Conservation (phyloP, 1,140 invertebrate genomes). For the Bathynomus jamesi region DNA sequence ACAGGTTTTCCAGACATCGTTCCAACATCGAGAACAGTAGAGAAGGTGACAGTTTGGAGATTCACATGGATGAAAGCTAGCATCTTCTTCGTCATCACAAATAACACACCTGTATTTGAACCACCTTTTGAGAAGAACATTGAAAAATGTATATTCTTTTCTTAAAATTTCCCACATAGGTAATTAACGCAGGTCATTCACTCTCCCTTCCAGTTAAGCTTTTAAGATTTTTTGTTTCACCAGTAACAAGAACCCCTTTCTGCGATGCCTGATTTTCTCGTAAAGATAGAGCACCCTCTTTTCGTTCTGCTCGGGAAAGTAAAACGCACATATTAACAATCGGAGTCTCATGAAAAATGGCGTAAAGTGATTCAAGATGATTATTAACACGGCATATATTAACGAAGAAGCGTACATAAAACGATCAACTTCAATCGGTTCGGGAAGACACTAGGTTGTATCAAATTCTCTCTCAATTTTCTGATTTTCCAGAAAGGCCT, state of each 20-base stretch:
- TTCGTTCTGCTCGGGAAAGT: constrained; percentile 5
- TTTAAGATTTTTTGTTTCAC: constrained; percentile 10
- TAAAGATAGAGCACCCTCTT: constrained; percentile 12
- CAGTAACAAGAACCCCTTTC: constrained; percentile 5
- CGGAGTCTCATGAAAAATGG: constrained; percentile 5
- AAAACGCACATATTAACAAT: not conserved
- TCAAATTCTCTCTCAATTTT: not conserved
- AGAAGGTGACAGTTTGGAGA: not conserved
- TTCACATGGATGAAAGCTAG: not conserved
- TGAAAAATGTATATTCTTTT: not conserved
- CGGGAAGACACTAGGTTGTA: constrained; percentile 5
- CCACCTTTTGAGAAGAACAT: not conserved
- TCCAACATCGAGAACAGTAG: constrained; percentile 10
- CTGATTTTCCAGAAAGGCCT: not conserved
- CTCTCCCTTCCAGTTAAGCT: constrained; percentile 3
- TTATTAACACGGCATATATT: not conserved
- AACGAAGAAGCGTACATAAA: not conserved
- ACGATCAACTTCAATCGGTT: not conserved
- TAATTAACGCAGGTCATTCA: not conserved
- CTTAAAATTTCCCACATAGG: constrained; percentile 6
- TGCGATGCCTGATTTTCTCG: not conserved
- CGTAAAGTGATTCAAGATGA: constrained; percentile 1
- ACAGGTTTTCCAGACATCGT: not conserved
- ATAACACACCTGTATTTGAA: constrained; percentile 5
- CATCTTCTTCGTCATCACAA: constrained; percentile 8